Evolutionary conservation across 2,113 vertebrate genomes (phyloP).

Genomic region (Sakesphorus luctuosus): DNA sequence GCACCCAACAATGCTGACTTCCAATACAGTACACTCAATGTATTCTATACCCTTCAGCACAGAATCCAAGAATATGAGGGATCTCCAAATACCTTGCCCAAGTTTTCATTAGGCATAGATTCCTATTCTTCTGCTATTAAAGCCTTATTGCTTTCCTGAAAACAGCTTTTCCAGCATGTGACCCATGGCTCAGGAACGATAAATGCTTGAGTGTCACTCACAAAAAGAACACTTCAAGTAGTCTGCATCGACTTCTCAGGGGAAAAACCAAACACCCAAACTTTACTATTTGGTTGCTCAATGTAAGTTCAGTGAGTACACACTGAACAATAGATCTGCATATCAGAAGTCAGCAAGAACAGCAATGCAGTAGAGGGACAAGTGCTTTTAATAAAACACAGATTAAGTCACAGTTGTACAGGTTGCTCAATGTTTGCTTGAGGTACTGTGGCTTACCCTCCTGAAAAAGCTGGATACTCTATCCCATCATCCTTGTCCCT

Average conservation of each 20-base stretch:
- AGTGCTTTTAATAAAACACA: neutral
- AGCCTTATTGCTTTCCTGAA: neutral
- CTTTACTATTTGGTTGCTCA: neutral
- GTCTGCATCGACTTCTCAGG: neutral
- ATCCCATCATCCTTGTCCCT: neutral
- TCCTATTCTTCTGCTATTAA: neutral
- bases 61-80: neutral
- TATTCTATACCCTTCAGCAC: neutral
- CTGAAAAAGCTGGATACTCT: neutral
- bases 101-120: neutral
- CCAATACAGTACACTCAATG: neutral
- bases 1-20: neutral
- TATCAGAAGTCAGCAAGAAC: neutral
- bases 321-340: neutral
- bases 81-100: neutral
- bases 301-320: neutral
- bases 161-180: neutral
- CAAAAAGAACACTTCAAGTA: neutral
- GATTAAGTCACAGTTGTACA: neutral
- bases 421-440: neutral
- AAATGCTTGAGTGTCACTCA: neutral
- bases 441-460: neutral
- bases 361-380: neutral
- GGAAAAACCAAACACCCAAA: neutral
- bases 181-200: neutral